Base-by-base conservation (phyloP, 2,888 invertebrate genomes). In the Agapetus fuscipes region DNA sequence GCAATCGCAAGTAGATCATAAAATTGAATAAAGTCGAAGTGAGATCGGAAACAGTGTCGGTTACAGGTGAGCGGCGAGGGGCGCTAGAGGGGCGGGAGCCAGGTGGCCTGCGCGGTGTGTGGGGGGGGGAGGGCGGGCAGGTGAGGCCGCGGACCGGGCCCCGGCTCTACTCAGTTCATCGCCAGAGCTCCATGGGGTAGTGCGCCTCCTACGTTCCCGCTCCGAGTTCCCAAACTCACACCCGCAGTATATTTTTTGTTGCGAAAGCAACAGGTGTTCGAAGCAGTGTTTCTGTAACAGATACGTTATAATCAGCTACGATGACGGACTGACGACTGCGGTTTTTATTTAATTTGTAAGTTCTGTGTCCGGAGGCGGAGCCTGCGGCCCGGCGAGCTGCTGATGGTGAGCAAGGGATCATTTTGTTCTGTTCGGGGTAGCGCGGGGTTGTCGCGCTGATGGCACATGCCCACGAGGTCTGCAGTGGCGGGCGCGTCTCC, bases 231-330 rank as follows among this genome's bases (percentile, higher is more conserved):
- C n/a, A n/a, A 20, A 16, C 53, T 54, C 54, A 55, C 56, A 56
- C 58, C 58, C 56, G 56, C 56, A 54, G 57, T 59, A 56, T 55
- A 54, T 58, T 62, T 62, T 66, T 62, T 62, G 62, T 64, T 62
- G 60, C 61, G 60, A 54, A 62, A 65, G 66, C 62, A 66, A 66
- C 69, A 67, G 67, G 67, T 68, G 67, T 60, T 62, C 64, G 60
- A 60, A 59, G 59, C 62, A 56, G 58, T 61, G 64, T 64, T 66
- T 64, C 67, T 66, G 66, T 66, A 66, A 67, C 11, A 20, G 9
- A n/a, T n/a, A n/a, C n/a, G n/a, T n/a, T n/a, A n/a, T n/a, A n/a
- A n/a, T n/a, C n/a, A n/a, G n/a, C n/a, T n/a, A n/a, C n/a, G 20
- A 20, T 20, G 9, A 20, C 20, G 9, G 20, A 4, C 20, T 4